A percentile compares a stretch with the other conserved stretches of the same genome.
phyloP scores from a whole-genome alignment of 2,797 vertebrate species.

The Coregonus sp. region DNA sequence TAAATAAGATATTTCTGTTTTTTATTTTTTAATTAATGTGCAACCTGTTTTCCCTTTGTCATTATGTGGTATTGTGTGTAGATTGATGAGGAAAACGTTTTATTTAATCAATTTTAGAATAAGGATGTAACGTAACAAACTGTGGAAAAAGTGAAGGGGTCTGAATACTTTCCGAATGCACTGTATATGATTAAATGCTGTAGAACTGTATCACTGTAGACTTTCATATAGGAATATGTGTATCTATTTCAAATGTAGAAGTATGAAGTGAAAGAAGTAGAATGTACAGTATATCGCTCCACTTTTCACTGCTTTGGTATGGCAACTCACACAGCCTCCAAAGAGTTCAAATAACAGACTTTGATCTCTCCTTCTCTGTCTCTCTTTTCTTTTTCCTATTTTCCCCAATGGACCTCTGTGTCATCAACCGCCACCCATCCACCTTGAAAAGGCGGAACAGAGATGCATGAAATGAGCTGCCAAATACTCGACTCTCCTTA shows the following conservation, averaged over 20 bases:
- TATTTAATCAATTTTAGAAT: too few relatives aligned
- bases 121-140: too few relatives aligned
- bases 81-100: too few relatives aligned
- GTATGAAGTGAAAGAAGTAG: not conserved
- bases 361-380: constrained; percentile 61
- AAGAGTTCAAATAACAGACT: constrained; percentile 63
- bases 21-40: too few relatives aligned
- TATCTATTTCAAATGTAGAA: not conserved
- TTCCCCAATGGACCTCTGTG: constrained; percentile 57
- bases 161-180: not conserved
- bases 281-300: not conserved
- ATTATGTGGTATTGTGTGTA: too few relatives aligned
- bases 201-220: not conserved
- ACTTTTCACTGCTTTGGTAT: constrained; percentile 37
- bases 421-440: constrained; percentile 54
- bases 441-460: constrained; percentile 56
- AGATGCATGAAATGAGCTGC: constrained; percentile 66
- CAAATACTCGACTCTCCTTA: constrained; percentile 48
- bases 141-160: too few relatives aligned
- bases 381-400: constrained; percentile 16
- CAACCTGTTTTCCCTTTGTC: too few relatives aligned
- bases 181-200: not conserved
- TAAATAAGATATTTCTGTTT: too few relatives aligned
- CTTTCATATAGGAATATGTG: not conserved
- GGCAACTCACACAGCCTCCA: constrained; percentile 54